These are phyloP conservation scores for Laspeyria flexula DNA, from an alignment of 2,888 invertebrate species.

Conservation along the genomic window DNA sequence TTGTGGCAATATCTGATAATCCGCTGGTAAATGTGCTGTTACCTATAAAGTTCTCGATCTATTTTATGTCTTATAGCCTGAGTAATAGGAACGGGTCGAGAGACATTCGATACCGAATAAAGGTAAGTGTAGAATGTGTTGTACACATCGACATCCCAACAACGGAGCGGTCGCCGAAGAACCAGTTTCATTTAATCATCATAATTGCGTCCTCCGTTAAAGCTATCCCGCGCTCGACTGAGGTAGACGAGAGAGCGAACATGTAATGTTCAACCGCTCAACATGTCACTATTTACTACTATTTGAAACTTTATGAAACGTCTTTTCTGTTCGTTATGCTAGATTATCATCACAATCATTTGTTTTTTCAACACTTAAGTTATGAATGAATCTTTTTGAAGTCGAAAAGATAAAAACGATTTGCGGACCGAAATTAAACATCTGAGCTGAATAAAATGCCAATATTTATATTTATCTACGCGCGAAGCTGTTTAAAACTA, in stretches of 20 bases:
- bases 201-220: constrained; percentile 84
- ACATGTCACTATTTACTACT: constrained; percentile 35
- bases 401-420: constrained; percentile 19
- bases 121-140: constrained; percentile 59
- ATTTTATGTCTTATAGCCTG: constrained; percentile 36
- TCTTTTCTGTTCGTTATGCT: constrained; percentile 16
- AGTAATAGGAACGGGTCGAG: constrained; percentile 30
- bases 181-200: constrained; percentile 84
- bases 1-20: constrained; percentile 39
- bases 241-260: constrained; percentile 51
- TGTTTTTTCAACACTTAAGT: constrained; percentile 11
- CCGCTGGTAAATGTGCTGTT: constrained; percentile 18
- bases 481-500: constrained; percentile 27
- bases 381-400: constrained; percentile 38
- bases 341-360: constrained; percentile 24
- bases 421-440: constrained; percentile 21
- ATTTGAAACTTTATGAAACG: constrained; percentile 33
- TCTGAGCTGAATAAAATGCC: constrained; percentile 21
- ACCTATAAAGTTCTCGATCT: constrained; percentile 21
- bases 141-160: constrained; percentile 65
- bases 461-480: constrained; percentile 40
- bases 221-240: constrained; percentile 65
- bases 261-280: constrained; percentile 31
- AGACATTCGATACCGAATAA: constrained; percentile 39
- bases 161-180: constrained; percentile 65